These are phyloP conservation scores for Ferrisia virgata DNA, from an alignment of 2,888 invertebrate species.

Conservation along the genomic window DNA sequence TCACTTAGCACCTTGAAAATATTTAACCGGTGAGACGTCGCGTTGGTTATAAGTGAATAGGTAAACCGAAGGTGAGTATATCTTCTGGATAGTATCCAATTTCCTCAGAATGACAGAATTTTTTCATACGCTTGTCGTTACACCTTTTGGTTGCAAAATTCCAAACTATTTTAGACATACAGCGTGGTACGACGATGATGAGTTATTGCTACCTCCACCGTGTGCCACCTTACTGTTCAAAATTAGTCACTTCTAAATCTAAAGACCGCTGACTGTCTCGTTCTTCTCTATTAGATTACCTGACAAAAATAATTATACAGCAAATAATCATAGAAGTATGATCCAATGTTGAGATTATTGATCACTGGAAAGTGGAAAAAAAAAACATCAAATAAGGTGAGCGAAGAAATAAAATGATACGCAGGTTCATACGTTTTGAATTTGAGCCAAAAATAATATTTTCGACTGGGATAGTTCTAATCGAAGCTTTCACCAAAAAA, in stretches of 20 bases:
- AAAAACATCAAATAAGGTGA: not conserved
- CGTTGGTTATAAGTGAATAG: not conserved
- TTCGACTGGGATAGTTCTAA: not conserved
- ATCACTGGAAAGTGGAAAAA: not conserved
- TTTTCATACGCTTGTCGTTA: not conserved
- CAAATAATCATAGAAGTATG: not conserved
- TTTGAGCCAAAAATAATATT: not conserved
- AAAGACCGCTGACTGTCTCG: not conserved
- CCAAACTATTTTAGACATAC: conserved; percentile 12
- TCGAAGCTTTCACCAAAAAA: not conserved
- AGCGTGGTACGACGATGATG: not conserved
- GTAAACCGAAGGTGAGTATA: not conserved
- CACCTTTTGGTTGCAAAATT: conserved; percentile 14
- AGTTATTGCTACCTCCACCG: not conserved
- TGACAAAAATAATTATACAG: not conserved
- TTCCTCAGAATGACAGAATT: conserved; percentile 18
- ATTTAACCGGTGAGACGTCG: not conserved
- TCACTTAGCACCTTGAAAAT: conserved; percentile 27
- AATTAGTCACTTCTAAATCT: not conserved
- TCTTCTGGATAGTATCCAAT: conserved; percentile 23
- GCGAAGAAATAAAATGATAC: not conserved
- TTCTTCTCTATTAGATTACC: not conserved
- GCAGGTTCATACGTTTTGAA: conserved; percentile 17
- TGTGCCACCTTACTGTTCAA: not conserved
- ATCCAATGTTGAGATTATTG: not conserved